Evolutionary conservation across 2,797 vertebrate species (phyloP), one percentile per base, ranked within the genome.

Genomic region (Poecilia picta): DNA sequence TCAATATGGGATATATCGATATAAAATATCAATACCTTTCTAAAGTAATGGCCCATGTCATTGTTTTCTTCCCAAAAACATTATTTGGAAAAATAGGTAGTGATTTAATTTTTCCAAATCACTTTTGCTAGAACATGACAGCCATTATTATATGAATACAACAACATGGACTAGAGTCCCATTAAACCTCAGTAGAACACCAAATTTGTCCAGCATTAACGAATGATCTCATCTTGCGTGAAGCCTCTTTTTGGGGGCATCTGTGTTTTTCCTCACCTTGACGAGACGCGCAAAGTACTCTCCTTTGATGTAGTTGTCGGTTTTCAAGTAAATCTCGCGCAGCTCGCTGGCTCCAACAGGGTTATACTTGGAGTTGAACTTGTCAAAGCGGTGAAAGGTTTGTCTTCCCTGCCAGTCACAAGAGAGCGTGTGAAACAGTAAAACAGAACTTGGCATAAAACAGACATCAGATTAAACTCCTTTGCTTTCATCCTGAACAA

Each of bases 331-430:
- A 82, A 99, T 96, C 86, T 99, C 98, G 12, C 98, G 94, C 82
- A 99, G 96, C 78, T 99, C 98, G 39, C 97, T 99, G 88, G 98
- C 98, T 83, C 98, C 98, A 72, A 99, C 97, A 0, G 98, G 98
- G 91, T 99, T 99, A 94, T 99, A 99, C 84, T 99, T 99, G 75
- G 98, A 97, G 92, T 99, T 99, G 94, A 99, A 99, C 95, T 99
- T 99, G 94, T 99, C 98, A 86, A 99, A 99, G 12, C 98, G 97
- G 91, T 99, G 98, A 93, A 99, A 99, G 0, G 98, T 99, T 92
- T 99, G 98, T 83, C 98, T 97, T 68, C 97, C 98, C 98, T 99
- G 78, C 8, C 66, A 81, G 70, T 72, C 25, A 39, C 36, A 72
- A 2, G 39, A 74, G 75, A 87, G 57, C 75, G 18, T 12, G 73